Evolutionary conservation across 2,113 vertebrate genomes (phyloP).

Genomic region (Oryzias javanicus): DNA sequence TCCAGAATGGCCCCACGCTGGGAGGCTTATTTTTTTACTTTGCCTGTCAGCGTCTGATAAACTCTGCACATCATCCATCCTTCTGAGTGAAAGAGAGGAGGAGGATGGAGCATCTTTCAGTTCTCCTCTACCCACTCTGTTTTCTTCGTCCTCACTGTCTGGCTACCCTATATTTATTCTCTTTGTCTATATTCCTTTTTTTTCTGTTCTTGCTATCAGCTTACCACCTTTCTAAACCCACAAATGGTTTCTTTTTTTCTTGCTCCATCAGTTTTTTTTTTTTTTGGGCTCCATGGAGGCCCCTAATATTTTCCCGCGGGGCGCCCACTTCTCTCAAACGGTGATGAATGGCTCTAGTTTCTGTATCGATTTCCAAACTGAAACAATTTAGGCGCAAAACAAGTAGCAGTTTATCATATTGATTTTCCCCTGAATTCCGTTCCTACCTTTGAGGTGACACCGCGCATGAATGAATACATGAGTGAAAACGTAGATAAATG

Average conservation of each 20-base stretch:
- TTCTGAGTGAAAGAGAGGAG: slow-evolving; percentile 40
- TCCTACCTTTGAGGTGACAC: slow-evolving; percentile 76
- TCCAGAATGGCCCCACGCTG: slow-evolving; percentile 65
- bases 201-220: slow-evolving; percentile 37
- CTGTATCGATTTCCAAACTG: slow-evolving; percentile 82
- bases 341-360: slow-evolving; percentile 79
- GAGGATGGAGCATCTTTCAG: slow-evolving; percentile 28
- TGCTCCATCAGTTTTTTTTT: background rate
- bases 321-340: slow-evolving; percentile 66
- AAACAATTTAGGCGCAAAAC: slow-evolving; percentile 85
- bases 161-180: slow-evolving; percentile 41
- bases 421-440: slow-evolving; percentile 78
- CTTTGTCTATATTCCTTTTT: slow-evolving; percentile 54
- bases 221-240: slow-evolving; percentile 43
- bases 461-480: slow-evolving; percentile 68
- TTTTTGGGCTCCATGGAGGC: slow-evolving; percentile 44
- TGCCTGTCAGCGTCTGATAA: slow-evolving; percentile 80
- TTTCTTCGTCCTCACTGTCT: slow-evolving; percentile 41
- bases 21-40: slow-evolving; percentile 81
- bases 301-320: slow-evolving; percentile 71
- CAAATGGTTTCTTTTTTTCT: slow-evolving; percentile 34
- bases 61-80: slow-evolving; percentile 69
- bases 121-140: slow-evolving; percentile 43
- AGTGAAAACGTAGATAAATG: slow-evolving; percentile 57
- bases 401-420: slow-evolving; percentile 85